Percentiles rank a stretch among this genome's conserved stretches.
These are phyloP conservation scores for Archips xylosteana DNA, from an alignment of 2,888 invertebrate genomes.

Conservation along the genomic window DNA sequence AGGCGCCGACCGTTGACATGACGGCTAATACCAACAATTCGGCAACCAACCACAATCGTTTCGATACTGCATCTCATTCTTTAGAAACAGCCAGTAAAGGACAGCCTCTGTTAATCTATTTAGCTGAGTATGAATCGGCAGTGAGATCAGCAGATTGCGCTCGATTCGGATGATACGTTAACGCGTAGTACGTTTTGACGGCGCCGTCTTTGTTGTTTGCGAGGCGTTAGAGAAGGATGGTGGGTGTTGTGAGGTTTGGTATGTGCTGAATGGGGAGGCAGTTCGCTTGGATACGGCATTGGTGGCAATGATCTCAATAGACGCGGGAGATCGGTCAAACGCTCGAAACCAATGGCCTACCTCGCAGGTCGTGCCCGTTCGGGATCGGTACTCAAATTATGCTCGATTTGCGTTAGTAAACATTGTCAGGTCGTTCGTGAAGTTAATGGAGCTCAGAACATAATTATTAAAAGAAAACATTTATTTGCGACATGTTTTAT, in stretches of 20 bases:
- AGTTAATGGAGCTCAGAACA: too few relatives aligned
- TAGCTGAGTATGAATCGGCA: conserved; percentile 6
- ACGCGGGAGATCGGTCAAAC: conserved; percentile 40
- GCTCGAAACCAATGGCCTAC: conserved; percentile 29
- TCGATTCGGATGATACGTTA: neutral
- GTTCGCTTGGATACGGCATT: conserved; percentile 53
- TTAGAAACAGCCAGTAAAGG: conserved; percentile 12
- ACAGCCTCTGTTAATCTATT: conserved; percentile 3
- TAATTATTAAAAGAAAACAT: too few relatives aligned
- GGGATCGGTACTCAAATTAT: neutral
- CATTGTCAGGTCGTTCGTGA: neutral
- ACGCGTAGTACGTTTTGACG: conserved; percentile 1
- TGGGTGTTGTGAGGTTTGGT: neutral
- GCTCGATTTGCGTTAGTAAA: neutral
- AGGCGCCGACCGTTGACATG: conserved; percentile 65
- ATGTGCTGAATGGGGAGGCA: conserved; percentile 37
- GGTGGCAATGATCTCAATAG: conserved; percentile 61
- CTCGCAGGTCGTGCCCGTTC: conserved; percentile 13
- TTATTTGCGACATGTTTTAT: too few relatives aligned
- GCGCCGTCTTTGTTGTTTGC: conserved; percentile 25
- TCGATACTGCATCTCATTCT: conserved; percentile 12
- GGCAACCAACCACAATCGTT: conserved; percentile 4
- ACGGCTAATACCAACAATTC: conserved; percentile 10
- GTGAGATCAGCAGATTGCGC: conserved; percentile 2
- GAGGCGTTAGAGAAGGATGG: conserved; percentile 25